Conservation (phyloP, 1,140 invertebrate genomes). For the Drosophila paulistorum region DNA sequence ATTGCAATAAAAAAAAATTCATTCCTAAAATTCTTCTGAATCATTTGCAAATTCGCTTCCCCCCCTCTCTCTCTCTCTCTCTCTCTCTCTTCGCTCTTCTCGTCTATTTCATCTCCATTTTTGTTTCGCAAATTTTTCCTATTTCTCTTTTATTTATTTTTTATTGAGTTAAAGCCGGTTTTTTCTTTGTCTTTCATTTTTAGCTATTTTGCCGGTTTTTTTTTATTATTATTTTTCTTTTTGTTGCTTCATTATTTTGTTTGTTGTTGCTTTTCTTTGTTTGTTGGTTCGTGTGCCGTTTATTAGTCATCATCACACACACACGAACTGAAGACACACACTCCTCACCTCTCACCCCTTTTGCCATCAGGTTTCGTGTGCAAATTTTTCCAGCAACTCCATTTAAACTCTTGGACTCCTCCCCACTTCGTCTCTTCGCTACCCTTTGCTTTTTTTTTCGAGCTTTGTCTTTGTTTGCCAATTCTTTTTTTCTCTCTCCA, state of each 20-base stretch:
- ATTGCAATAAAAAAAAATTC: background rate
- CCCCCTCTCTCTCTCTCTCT: too few relatives aligned
- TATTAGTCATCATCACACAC: conserved; percentile 64
- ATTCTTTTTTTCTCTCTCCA: conserved; percentile 24
- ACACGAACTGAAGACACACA: background rate
- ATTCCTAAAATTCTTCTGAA: background rate
- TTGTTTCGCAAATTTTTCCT: conserved; percentile 32
- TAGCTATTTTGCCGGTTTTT: conserved; percentile 72
- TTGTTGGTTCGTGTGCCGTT: conserved; percentile 43
- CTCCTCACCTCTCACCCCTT: background rate
- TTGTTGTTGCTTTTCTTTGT: conserved; percentile 44
- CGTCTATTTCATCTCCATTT: conserved; percentile 15
- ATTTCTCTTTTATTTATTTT: conserved; percentile 8
- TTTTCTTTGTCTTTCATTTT: conserved; percentile 72
- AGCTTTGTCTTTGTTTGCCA: conserved; percentile 60
- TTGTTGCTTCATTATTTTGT: conserved; percentile 39
- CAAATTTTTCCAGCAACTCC: conserved; percentile 58
- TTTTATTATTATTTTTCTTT: conserved; percentile 20
- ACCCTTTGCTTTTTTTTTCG: background rate
- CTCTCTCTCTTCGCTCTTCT: background rate
- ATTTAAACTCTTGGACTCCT: conserved; percentile 26
- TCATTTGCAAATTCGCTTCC: conserved; percentile 6
- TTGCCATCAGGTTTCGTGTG: conserved; percentile 22
- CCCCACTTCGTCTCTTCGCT: background rate
- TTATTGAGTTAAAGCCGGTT: conserved; percentile 64